Base-by-base conservation (phyloP, 2,888 invertebrate genomes). In the Clanis bilineata region DNA sequence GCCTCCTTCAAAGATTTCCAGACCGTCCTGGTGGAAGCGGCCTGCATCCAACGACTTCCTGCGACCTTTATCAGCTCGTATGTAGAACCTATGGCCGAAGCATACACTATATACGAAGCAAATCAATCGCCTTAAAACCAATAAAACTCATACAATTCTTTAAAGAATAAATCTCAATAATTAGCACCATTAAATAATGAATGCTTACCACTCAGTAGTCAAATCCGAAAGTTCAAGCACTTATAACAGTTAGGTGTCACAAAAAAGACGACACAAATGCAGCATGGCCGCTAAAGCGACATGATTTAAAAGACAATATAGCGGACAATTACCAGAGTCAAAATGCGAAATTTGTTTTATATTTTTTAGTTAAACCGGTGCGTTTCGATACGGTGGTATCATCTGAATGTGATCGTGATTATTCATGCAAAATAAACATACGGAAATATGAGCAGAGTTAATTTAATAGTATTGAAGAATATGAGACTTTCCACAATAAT, bases 241-340 rank as follows among this genome's bases (percentile, higher is more conserved):
- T 32, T 51, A 25, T 32, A 51, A 51, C 51, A 10, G 51, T 32
- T 18, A 51, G 18, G 2, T 22, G 41, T 44, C 10, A 22, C 4
- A 28, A 28, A 51, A 51, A 51, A 28, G 25, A 2, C 77, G 72
- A 60, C 70, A 64, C 76, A 67, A 83, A 81, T 78, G 73, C 70
- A 80, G 82, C 80, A 80, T 74, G 76, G 69, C 73, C 62, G 65
- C 63, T 64, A 69, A 64, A 60, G 51, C 32, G 51, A 51, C 51
- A 51, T n/a, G 18, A 28, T 28, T 15, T 71, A 68, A 73, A 77
- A 80, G 76, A 77, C 81, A 84, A 82, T 72, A 80, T 77, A 69
- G 78, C 82, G 83, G 86, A 85, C 85, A 79, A 83, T 86, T 83
- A 83, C 71, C 73, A 70, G 70, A 70, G 66, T 67, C 28, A 28